Percentiles rank a stretch among this genome's conserved stretches.
phyloP scores from a whole-genome alignment of 2,888 invertebrate genomes.

The Cantharis flavilabris region DNA sequence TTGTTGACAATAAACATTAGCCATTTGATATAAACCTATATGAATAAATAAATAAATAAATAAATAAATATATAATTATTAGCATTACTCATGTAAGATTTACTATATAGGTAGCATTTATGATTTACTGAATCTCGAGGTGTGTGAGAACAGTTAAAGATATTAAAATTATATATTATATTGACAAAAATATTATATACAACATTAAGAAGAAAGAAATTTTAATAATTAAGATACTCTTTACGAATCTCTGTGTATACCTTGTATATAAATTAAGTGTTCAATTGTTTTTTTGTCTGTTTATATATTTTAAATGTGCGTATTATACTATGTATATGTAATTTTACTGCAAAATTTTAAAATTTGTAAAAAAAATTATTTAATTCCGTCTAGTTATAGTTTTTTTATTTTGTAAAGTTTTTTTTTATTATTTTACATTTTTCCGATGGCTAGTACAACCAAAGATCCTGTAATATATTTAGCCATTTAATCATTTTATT shows the following conservation, averaged over 20 bases:
- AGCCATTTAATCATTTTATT: constrained; percentile 40
- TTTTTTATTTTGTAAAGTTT: constrained; percentile 11
- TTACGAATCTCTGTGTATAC: constrained; percentile 52
- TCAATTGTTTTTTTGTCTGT: constrained; percentile 27
- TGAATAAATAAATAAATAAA: constrained; percentile 31
- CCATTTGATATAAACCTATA: constrained; percentile 54
- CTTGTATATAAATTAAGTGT: constrained; percentile 48
- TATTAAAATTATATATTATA: constrained; percentile 47
- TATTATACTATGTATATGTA: constrained; percentile 28
- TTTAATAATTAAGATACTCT: constrained; percentile 48
- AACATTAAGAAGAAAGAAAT: constrained; percentile 52
- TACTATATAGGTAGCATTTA: constrained; percentile 54
- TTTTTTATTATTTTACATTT: constrained; percentile 6
- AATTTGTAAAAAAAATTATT: constrained; percentile 15
- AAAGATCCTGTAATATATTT: constrained; percentile 56
- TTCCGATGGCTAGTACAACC: constrained; percentile 56
- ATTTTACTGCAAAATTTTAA: constrained; percentile 21
- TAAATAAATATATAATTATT: constrained; percentile 43
- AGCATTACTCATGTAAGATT: constrained; percentile 51
- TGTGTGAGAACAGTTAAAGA: constrained; percentile 51
- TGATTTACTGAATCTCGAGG: constrained; percentile 50
- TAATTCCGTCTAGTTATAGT: constrained; percentile 21
- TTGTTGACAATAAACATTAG: constrained; percentile 57
- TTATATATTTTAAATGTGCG: constrained; percentile 32
- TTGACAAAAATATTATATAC: constrained; percentile 48